These are phyloP conservation scores for Perognathus longimembris DNA, from an alignment of 2,113 vertebrate species.

Conservation along the genomic window DNA sequence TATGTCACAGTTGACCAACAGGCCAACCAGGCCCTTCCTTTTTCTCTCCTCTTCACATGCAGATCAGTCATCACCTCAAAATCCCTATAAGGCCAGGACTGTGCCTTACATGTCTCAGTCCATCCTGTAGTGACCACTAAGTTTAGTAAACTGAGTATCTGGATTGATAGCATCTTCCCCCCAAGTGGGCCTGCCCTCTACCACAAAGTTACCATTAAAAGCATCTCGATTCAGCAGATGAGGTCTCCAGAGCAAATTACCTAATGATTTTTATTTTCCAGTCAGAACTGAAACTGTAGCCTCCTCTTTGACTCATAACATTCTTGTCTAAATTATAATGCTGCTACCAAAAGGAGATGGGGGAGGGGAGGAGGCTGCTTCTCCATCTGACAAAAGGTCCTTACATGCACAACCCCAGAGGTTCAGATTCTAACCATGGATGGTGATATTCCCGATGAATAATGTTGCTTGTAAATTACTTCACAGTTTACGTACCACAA, in stretches of 20 bases:
- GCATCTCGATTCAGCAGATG: background rate
- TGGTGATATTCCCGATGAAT: constrained; percentile 8
- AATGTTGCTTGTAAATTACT: constrained; percentile 51
- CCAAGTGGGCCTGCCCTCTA: background rate
- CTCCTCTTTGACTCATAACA: constrained; percentile 22
- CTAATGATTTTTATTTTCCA: background rate
- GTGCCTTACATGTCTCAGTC: background rate
- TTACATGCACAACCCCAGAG: background rate
- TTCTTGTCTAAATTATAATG: constrained; percentile 42
- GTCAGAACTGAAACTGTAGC: constrained; percentile 43
- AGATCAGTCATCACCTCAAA: background rate
- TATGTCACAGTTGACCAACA: background rate
- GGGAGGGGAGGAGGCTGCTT: background rate
- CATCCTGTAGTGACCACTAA: background rate
- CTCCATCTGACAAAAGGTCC: constrained; percentile 42
- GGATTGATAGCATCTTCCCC: background rate
- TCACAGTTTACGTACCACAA: constrained; percentile 61
- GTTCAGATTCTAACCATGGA: constrained; percentile 10
- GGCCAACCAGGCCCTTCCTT: background rate
- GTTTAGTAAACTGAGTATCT: background rate
- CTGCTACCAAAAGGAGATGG: background rate
- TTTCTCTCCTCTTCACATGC: background rate
- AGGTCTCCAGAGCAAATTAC: background rate
- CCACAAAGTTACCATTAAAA: background rate
- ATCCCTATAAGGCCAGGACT: background rate